These are phyloP conservation scores for Riparia riparia DNA, from an alignment of 2,113 vertebrate genomes.

Conservation along the genomic window DNA sequence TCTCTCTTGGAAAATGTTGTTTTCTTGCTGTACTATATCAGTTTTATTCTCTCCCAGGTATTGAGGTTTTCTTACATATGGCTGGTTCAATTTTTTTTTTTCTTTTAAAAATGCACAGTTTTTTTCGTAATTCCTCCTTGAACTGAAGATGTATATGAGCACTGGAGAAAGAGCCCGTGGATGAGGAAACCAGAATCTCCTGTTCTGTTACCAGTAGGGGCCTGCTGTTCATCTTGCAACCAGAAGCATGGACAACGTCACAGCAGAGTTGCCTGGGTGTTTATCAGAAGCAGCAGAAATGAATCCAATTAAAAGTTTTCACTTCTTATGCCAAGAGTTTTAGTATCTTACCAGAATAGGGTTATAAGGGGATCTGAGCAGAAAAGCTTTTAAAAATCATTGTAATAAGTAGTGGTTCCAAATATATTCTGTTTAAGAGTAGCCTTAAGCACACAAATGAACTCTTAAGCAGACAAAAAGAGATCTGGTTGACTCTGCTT, in stretches of 20 bases:
- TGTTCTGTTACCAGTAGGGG: neutral
- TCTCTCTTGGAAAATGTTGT: neutral
- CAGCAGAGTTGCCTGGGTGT: neutral
- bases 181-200: neutral
- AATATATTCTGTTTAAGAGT: neutral
- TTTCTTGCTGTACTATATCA: neutral
- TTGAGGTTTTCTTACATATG: neutral
- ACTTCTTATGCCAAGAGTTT: neutral
- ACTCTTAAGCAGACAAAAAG: neutral
- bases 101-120: rapidly evolving
- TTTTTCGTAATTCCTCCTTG: neutral
- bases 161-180: neutral
- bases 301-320: neutral
- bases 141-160: neutral
- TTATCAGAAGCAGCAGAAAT: neutral
- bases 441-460: neutral
- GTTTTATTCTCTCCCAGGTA: neutral
- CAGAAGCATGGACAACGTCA: neutral
- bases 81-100: neutral
- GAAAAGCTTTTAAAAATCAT: neutral
- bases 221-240: neutral
- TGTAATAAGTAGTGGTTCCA: neutral
- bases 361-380: neutral
- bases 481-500: neutral
- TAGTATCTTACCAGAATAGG: neutral